Conservation (phyloP, 2,113 vertebrate genomes). For the Daubentonia madagascariensis region DNA sequence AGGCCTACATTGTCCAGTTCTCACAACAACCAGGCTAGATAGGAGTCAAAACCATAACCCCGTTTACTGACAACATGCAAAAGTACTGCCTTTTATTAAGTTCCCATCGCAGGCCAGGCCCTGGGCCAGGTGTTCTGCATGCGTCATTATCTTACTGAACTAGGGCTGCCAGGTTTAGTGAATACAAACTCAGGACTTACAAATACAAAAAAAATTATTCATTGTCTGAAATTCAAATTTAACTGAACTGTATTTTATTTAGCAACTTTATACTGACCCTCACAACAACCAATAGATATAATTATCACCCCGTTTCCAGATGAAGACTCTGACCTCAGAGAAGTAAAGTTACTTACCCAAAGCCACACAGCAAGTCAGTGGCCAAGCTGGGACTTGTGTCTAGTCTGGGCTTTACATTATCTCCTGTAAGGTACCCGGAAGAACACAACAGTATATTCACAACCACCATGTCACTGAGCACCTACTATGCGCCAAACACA, state of each 20-base stretch:
- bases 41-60: too few species aligned
- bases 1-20: background rate
- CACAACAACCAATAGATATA: background rate
- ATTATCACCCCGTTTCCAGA: background rate
- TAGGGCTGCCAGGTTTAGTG: background rate
- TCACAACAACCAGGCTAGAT: background rate
- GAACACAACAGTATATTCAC: background rate
- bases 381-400: background rate
- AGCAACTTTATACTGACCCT: background rate
- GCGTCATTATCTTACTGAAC: too few species aligned
- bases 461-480: background rate
- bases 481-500: rapidly evolving
- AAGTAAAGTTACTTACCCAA: background rate
- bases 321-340: background rate
- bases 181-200: background rate
- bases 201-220: background rate
- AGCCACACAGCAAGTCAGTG: background rate
- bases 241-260: background rate
- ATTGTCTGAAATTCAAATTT: background rate
- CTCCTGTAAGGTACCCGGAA: background rate
- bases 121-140: rapidly evolving
- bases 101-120: background rate
- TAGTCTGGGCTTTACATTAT: background rate
- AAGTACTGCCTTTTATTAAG: background rate
- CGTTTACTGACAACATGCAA: rapidly evolving